phyloP scores from a whole-genome alignment of 2,113 vertebrate species.

The Progne subis region DNA sequence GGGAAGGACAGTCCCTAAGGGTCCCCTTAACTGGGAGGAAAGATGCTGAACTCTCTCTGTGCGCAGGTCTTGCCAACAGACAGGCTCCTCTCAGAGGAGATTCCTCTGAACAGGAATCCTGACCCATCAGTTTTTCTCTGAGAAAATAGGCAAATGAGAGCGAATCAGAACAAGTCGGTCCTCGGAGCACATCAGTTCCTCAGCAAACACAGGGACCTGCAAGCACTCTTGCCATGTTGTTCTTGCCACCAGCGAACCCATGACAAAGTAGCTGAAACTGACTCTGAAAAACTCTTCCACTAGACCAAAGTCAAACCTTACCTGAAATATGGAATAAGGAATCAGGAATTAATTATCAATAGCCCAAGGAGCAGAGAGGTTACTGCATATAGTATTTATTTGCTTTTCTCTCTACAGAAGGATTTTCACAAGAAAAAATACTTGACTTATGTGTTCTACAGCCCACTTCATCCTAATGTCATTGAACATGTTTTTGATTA shows the following conservation, averaged over 20 bases:
- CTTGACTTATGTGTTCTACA: conserved; percentile 7
- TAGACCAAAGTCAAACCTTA: neutral
- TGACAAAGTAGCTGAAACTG: neutral
- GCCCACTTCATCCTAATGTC: conserved; percentile 46
- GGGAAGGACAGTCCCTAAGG: neutral
- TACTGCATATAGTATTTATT: neutral
- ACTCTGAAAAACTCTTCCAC: neutral
- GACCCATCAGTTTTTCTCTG: neutral
- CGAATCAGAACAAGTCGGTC: neutral
- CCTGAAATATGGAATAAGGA: neutral
- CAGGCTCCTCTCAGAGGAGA: neutral
- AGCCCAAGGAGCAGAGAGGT: neutral
- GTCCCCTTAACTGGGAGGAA: neutral
- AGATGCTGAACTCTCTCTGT: neutral
- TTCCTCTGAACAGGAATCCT: neutral
- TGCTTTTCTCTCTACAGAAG: neutral
- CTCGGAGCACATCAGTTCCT: neutral
- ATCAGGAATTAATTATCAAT: neutral
- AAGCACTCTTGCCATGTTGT: neutral
- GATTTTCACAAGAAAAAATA: conserved; percentile 24
- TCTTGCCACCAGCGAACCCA: neutral
- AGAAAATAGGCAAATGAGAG: neutral
- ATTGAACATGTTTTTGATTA: conserved; percentile 43
- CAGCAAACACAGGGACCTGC: neutral
- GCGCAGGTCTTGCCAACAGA: neutral